Evolutionary conservation across 2,797 vertebrate species (phyloP), one percentile per base, ranked within the genome.

Genomic region (Siniperca scherzeri): DNA sequence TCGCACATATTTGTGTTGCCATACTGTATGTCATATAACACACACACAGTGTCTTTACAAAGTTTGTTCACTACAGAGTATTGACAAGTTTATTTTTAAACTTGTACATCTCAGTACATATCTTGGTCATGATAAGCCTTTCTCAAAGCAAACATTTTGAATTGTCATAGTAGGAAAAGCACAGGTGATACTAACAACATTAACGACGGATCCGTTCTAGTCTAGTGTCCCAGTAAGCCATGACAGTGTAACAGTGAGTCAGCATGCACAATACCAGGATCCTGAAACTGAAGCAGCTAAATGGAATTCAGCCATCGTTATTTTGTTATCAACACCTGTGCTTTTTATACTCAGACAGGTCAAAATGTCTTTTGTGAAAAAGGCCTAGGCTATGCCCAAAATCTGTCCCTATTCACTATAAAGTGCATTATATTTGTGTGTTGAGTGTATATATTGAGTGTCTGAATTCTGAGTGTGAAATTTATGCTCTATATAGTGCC

Each of bases 111-210:
- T 64, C 25, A 25, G 67, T 10, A 48, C 22, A 73, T 22, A 10
- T 17, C 48, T 74, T 3, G 19, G 22, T 11, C 17, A 59, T 9
- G 8, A 5, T 48, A 40, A 21, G 17, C n/a, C 55, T 68, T 60
- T 60, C 27, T 67, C n/a, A 40, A 52, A 77, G 46, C 25, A 62
- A 38, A 56, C 17, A 52, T 44, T 56, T 70, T 70, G 8, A 40
- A 62, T 55, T 36, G 14, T 55, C 67, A 52, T 0, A 27, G 12
- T 3, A 60, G 65, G 66, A 2, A 48, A 53, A 22, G 0, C n/a
- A 19, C 27, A 27, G 27, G 27, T 27, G 27, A 27, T 27, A 27
- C 27, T 27, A 27, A 27, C 30, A 30, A 30, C 30, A 30, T 30
- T 30, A 30, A 42, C 12, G 7, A 27, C 1, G 13, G 38, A 48